These are phyloP conservation scores for Hippocampus mohnikei DNA, from an alignment of 2,113 vertebrate genomes.

Conservation along the genomic window DNA sequence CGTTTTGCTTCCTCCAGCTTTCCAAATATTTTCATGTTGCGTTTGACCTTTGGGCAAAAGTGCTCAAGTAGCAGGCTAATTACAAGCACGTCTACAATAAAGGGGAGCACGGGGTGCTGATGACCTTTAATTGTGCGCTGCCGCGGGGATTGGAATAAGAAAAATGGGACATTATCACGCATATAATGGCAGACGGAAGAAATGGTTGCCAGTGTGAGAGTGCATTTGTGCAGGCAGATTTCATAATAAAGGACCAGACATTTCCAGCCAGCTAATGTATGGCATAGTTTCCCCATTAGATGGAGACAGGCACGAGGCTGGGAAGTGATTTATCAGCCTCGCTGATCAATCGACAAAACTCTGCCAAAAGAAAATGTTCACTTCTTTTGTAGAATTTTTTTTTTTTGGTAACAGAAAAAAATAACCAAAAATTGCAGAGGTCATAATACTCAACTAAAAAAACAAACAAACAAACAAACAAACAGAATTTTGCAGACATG, in stretches of 20 bases:
- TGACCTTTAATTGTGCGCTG: conserved; percentile 61
- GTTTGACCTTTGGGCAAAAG: conserved; percentile 56
- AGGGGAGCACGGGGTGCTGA: conserved; percentile 20
- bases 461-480: too few species aligned
- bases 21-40: conserved; percentile 27
- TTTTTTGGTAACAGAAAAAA: too few species aligned
- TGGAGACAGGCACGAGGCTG: conserved; percentile 13
- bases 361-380: background rate
- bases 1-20: conserved; percentile 4
- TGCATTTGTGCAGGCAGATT: conserved; percentile 7
- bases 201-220: conserved; percentile 22
- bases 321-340: conserved; percentile 17
- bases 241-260: background rate
- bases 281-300: conserved; percentile 5
- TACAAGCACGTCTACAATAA: conserved; percentile 51
- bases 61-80: conserved; percentile 49
- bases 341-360: background rate
- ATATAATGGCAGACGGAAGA: conserved; percentile 42
- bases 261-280: conserved; percentile 4
- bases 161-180: conserved; percentile 29
- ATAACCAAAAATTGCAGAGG: too few species aligned
- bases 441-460: too few species aligned
- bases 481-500: too few species aligned
- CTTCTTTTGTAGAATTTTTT: too few species aligned
- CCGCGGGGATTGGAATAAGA: conserved; percentile 1